phyloP scores from a whole-genome alignment of 2,888 invertebrate species.

The Patella ulyssiponensis region DNA sequence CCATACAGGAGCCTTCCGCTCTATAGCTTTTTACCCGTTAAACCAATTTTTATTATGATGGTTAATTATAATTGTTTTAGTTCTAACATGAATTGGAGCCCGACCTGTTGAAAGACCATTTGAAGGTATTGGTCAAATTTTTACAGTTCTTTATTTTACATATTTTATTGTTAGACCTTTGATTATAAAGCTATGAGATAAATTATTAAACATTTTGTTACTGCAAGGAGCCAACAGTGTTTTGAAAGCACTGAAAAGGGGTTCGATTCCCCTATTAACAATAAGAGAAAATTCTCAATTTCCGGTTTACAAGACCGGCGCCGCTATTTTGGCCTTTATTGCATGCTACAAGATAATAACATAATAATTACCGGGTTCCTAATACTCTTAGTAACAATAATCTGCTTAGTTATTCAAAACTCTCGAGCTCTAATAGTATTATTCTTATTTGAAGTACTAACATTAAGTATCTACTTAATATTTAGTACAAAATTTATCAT shows the following conservation, averaged over 20 bases:
- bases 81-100: slow-evolving; percentile 83
- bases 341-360: background rate
- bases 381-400: background rate
- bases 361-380: slow-evolving; percentile 12
- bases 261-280: slow-evolving; percentile 28
- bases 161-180: slow-evolving; percentile 28
- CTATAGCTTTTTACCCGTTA: slow-evolving; percentile 75
- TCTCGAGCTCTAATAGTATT: no score
- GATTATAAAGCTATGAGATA: slow-evolving; percentile 12
- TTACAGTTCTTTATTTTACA: slow-evolving; percentile 44
- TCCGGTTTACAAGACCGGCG: slow-evolving; percentile 52
- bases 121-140: slow-evolving; percentile 45
- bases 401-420: background rate
- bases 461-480: no score
- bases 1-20: slow-evolving; percentile 75
- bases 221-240: slow-evolving; percentile 8
- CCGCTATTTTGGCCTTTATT: slow-evolving; percentile 32
- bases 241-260: slow-evolving; percentile 20
- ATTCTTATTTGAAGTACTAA: no score
- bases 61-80: slow-evolving; percentile 75
- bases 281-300: slow-evolving; percentile 31
- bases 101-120: slow-evolving; percentile 81
- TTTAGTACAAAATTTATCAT: no score
- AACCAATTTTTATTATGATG: slow-evolving; percentile 74
- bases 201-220: slow-evolving; percentile 18